Base-by-base conservation (phyloP, 2,888 invertebrate species). In the Hyposoter didymator region DNA sequence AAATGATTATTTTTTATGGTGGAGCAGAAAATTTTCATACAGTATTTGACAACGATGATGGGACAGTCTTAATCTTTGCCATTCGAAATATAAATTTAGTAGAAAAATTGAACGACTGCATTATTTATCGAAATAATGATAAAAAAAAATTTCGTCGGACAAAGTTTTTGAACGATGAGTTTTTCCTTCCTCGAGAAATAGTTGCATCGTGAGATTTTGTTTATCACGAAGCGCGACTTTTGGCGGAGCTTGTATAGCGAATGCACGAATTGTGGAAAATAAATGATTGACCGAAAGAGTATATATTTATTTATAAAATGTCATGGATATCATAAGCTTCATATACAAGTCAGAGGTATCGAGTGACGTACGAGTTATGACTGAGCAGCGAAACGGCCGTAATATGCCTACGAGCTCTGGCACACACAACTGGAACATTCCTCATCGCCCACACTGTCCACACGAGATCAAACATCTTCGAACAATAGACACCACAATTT, bases 301-400 rank as follows among this genome's bases (percentile, higher is more conserved):
- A 55, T 59, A 55, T 49, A 66, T 55, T 67, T 76, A 45, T 66
- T 66, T 39, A 64, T 47, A 39, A 19, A n/a, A 64, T 70, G 17
- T 52, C 43, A 78, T 43, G 10, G 52, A 32, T 64, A 72, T 74
- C 43, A 47, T 35, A 45, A 52, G n/a, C 32, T 47, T 76, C 47
- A 62, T 66, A 74, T 43, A 39, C 39, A 55, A 52, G 64, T 62
- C 59, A 55, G 47, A 59, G 52, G 82, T 88, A 87, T 90, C 87
- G 84, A 84, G 87, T 90, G 88, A 90, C 88, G 85, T 88, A 82
- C 86, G 89, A 90, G 84, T 90, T 91, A 90, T 89, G 90, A 91
- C 89, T 89, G 88, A 89, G 72, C 75, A 64, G 72, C 78, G 73
- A 49, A 75, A 47, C 78, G 83, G 70, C 72, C 79, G 78, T 88